These are phyloP conservation scores for Vulpes vulpes DNA, from an alignment of 2,113 vertebrate species.

Conservation along the genomic window DNA sequence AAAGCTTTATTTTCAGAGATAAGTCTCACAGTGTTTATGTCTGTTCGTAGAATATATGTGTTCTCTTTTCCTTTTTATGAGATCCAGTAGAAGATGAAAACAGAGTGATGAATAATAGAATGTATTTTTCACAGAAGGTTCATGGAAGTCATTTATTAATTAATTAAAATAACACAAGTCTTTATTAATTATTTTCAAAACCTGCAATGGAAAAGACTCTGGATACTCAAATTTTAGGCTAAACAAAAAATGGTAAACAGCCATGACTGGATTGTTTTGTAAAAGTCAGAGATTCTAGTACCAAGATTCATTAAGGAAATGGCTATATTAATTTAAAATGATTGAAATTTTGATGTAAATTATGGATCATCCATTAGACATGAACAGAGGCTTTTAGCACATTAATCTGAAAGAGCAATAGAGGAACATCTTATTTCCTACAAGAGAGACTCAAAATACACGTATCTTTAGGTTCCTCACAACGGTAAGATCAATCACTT, in stretches of 20 bases:
- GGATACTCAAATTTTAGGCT: background rate
- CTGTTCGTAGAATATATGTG: constrained; percentile 5
- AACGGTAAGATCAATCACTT: constrained; percentile 72
- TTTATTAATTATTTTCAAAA: constrained; percentile 65
- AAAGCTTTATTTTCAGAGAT: constrained; percentile 65
- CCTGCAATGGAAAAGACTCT: constrained; percentile 23
- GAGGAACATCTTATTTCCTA: constrained; percentile 71
- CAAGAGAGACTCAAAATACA: constrained; percentile 71
- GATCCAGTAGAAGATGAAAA: constrained; percentile 9
- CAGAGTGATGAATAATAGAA: background rate
- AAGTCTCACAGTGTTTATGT: constrained; percentile 64
- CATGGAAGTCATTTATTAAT: constrained; percentile 26
- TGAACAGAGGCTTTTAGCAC: constrained; percentile 74
- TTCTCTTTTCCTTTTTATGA: constrained; percentile 1
- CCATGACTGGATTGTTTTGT: constrained; percentile 25
- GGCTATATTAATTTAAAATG: constrained; percentile 81
- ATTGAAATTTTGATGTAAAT: constrained; percentile 77
- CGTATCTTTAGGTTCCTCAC: constrained; percentile 71
- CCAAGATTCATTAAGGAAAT: constrained; percentile 80
- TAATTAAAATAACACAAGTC: constrained; percentile 28
- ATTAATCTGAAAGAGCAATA: constrained; percentile 72
- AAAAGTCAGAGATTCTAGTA: constrained; percentile 57
- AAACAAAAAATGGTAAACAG: constrained; percentile 61
- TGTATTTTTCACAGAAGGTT: background rate
- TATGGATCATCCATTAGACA: constrained; percentile 72